These are phyloP conservation scores for Copsychus sechellarum DNA, from an alignment of 2,113 vertebrate species.

Conservation along the genomic window DNA sequence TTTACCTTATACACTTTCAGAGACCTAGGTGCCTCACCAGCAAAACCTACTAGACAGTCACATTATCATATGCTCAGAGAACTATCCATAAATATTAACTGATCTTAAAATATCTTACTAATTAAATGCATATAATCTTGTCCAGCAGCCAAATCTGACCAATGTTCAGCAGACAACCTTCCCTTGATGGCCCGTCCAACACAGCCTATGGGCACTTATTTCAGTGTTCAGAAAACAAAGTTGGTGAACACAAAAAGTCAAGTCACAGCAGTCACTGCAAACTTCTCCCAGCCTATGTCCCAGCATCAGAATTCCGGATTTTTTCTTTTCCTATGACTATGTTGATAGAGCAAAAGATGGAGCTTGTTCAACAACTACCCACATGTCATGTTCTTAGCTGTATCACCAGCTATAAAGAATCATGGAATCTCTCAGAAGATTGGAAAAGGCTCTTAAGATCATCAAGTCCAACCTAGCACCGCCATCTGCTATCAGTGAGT, in stretches of 20 bases:
- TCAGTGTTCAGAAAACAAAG: not conserved
- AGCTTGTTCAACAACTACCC: not conserved
- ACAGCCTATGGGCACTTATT: not conserved
- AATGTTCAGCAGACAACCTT: not conserved
- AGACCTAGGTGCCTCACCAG: not conserved
- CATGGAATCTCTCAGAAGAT: not conserved
- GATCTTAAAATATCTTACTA: not conserved
- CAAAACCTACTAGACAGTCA: not conserved
- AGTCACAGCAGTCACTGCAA: not conserved
- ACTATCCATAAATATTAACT: not conserved
- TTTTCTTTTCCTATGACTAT: not conserved
- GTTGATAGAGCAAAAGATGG: not conserved
- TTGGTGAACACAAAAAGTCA: not conserved
- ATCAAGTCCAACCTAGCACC: not conserved
- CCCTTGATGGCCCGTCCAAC: not conserved
- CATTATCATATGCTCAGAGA: not conserved
- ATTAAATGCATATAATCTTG: not conserved
- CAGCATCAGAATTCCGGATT: not conserved
- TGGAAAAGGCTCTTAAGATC: not conserved
- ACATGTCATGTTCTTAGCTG: fast-evolving
- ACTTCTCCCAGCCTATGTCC: not conserved
- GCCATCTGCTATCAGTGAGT: not conserved
- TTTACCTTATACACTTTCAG: not conserved
- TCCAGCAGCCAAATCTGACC: not conserved
- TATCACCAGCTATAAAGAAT: not conserved